Evolutionary conservation across 2,113 vertebrate genomes (phyloP).

Genomic region (Ibidorhyncha struthersii): DNA sequence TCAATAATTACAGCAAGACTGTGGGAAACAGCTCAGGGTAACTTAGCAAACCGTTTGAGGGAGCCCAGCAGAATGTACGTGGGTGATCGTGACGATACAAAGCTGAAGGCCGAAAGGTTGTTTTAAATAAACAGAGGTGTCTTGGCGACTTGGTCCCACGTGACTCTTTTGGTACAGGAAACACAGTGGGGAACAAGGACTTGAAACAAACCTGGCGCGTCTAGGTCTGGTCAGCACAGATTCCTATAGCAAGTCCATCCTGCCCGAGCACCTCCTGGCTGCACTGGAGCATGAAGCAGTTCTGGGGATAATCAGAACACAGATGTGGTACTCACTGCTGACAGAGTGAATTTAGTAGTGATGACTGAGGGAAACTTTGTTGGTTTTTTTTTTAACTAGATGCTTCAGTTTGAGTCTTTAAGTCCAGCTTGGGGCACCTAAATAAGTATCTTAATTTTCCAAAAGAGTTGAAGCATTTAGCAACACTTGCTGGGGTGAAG

Average conservation of each 20-base stretch:
- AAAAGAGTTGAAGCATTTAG: background rate
- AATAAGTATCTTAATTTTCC: background rate
- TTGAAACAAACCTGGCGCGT: background rate
- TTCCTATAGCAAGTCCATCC: background rate
- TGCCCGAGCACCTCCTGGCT: background rate
- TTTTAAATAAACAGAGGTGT: conserved; percentile 35
- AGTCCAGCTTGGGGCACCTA: background rate
- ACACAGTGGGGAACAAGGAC: background rate
- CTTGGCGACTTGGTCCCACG: background rate
- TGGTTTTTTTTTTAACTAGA: background rate
- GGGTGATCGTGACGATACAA: background rate
- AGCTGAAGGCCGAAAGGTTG: background rate
- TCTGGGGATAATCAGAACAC: background rate
- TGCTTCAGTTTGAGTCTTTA: background rate
- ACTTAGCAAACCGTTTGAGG: background rate
- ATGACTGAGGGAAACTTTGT: background rate
- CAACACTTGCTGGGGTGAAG: background rate
- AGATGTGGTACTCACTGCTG: background rate
- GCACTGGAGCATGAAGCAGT: background rate
- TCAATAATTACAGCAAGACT: background rate
- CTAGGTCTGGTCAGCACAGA: background rate
- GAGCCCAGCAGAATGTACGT: background rate
- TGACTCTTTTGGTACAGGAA: background rate
- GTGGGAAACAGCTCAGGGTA: background rate
- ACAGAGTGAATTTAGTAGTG: background rate